Evolutionary conservation across 37 sponge, comb jelly and placozoan species (phyloP), one percentile per base, ranked within the genome.

Genomic region (Aphrocallistes beatrix): DNA sequence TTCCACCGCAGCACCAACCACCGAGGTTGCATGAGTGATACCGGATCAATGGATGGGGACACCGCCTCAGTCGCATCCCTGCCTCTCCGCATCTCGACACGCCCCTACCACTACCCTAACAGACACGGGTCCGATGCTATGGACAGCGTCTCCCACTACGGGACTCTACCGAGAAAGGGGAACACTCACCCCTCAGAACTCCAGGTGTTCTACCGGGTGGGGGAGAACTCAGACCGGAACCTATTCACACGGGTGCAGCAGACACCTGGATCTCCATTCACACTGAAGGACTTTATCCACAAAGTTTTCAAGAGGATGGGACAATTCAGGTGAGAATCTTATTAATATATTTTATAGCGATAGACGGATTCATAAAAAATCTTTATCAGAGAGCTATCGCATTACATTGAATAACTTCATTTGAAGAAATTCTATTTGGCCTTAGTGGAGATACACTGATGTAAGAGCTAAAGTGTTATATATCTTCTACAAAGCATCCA

Each of bases 251-350:
- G 75, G 34, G 75, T 60, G n/a, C 75, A 60, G 34, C 75, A 60
- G 1, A 19, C 21, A 6, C n/a, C 75, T 32, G 3, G 34, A 60
- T 3, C 75, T 32, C 75, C 75, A 32, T 60, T 60, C n/a, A 30
- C n/a, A 13, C n/a, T 60, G 75, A 3, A 30, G n/a, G 75, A 60
- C n/a, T 60, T 60, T 13, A 60, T 60, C n/a, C 75, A 60, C 3
- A 60, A 60, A 60, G 75, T 60, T 60, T 60, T 60, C n/a, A 60
- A 60, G 34, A 21, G 75, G n/a, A 60, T 8, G n/a, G 75, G 75
- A 21, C 1, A 60, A 25, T 60, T 60, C 75, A 60, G 75, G 75
- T 60, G n/a, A 60, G n/a, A n/a, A n/a, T n/a, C n/a, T n/a, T n/a
- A n/a, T n/a, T n/a, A n/a, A n/a, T n/a, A n/a, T n/a, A n/a, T n/a